These are phyloP conservation scores for Xestia ashworthii DNA, from an alignment of 2,888 invertebrate species.

Conservation along the genomic window DNA sequence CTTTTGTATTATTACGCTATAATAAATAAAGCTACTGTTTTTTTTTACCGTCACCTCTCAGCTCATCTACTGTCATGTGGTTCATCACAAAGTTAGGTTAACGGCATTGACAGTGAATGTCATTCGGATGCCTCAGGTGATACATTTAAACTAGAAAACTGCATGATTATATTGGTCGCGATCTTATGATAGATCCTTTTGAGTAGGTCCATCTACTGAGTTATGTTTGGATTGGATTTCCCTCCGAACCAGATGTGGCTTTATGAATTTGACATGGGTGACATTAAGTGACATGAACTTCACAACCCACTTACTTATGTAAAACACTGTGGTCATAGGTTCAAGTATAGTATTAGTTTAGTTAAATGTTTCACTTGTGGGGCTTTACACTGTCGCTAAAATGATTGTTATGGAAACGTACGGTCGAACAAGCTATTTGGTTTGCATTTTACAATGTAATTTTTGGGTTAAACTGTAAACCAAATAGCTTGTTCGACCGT, in stretches of 20 bases:
- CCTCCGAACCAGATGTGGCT: neutral
- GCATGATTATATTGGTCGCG: neutral
- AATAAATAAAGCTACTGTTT: neutral
- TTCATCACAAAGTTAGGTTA: neutral
- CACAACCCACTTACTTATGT: neutral
- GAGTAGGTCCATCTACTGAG: neutral
- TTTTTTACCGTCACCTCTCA: neutral
- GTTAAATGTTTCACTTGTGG: neutral
- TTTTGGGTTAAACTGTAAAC: too few species aligned
- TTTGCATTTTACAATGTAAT: too few species aligned
- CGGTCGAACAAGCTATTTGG: too few species aligned
- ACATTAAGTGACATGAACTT: neutral
- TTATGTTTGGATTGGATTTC: neutral
- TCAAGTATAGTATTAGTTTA: neutral
- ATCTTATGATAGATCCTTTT: neutral
- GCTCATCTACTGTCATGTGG: neutral
- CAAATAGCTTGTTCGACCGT: too few species aligned
- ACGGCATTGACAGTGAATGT: neutral
- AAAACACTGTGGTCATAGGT: neutral
- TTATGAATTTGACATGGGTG: slow-evolving; percentile 2
- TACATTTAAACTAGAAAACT: neutral
- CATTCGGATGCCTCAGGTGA: neutral
- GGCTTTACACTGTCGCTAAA: too few species aligned
- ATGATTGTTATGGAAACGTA: neutral
- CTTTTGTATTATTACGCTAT: neutral